Evolutionary conservation across 2,113 vertebrate species (phyloP), one percentile per base, ranked within the genome.

Genomic region (Callipepla californica): DNA sequence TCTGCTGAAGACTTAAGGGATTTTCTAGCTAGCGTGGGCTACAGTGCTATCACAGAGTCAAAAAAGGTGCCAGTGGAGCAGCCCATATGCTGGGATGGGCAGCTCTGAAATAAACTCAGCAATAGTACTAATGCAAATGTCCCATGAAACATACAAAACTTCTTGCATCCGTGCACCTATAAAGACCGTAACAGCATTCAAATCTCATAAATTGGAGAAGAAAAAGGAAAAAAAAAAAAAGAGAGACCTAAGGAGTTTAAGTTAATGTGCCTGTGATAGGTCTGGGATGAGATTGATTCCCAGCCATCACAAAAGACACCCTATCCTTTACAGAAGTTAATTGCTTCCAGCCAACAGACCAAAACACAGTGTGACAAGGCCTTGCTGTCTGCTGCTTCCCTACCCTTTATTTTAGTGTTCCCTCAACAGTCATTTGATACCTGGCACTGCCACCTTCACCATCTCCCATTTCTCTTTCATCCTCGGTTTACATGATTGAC

Each of bases 291-390:
- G 34, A 40, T 3, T 13, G n/a, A 57, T 48, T 73, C 30, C 51
- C 26, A 72, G 87, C 10, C 15, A 65, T 19, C 47, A 15, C 11
- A 7, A 58, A 59, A 36, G 53, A 44, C 3, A 0, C 50, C 8
- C 12, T 76, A 4, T 32, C 28, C 26, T 80, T 67, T 48, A 12
- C 1, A 0, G 19, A 40, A 4, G 4, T 59, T 42, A 45, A 44
- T 36, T 79, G 14, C 30, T 91, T 74, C 44, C 65, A 89, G 47
- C 23, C 15, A 80, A 17, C 21, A 36, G 16, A 19, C 21, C 38
- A 78, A 78, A 81, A 36, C 4, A 0, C 0, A 1, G 11, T 20
- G 17, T 1, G 1, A 14, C 18, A 40, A 17, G 20, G n/a, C 17
- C 18, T 28, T 47, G 13, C 48, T 4, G 0, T 30, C n/a, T 20